Base-by-base conservation (phyloP, 2,797 vertebrate species). In the Galagoides demidoff region DNA sequence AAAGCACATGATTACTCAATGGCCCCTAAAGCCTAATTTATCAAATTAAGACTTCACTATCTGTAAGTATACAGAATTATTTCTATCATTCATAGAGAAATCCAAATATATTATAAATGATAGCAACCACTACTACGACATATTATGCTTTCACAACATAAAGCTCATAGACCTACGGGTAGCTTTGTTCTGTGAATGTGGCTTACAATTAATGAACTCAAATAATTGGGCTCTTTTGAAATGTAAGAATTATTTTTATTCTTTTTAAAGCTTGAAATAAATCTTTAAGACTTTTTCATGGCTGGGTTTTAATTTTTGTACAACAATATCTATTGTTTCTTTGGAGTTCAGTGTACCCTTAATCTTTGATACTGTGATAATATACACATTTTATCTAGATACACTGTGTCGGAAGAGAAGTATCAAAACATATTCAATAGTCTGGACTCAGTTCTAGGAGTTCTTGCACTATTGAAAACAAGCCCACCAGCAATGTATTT, bases 31-130 rank as follows among this genome's bases (percentile, higher is more conserved):
- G 59, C 39, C 29, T 96, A 94, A 92, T 97, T 96, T 90, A 76
- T 64, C 19, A 77, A 95, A 73, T n/a, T 96, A 90, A 88, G 94
- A n/a, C 7, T 81, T 77, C 5, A 20, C 34, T 97, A n/a, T 84
- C 78, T 49, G 1, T 90, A 90, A 82, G 43, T 45, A 81, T 43
- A 86, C 39, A 94, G 55, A 85, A 96, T 89, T 70, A 5, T 27
- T 66, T 63, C 79, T 57, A 70, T 87, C 68, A 86, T 74, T 92
- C 74, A 94, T 70, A 90, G 52, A 88, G 37, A 66, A 31, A 57
- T 43, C 39, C 29, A 82, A 87, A 88, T 73, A 71, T 92, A n/a
- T 71, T 85, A 29, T n/a, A 89, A 61, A 37, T 95, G 49, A 71
- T 96, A 93, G 73, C 63, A 59, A 49, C 74, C 77, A 77, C 25